phyloP scores from a whole-genome alignment of 2,888 invertebrate genomes.

The Tinea semifulvella region DNA sequence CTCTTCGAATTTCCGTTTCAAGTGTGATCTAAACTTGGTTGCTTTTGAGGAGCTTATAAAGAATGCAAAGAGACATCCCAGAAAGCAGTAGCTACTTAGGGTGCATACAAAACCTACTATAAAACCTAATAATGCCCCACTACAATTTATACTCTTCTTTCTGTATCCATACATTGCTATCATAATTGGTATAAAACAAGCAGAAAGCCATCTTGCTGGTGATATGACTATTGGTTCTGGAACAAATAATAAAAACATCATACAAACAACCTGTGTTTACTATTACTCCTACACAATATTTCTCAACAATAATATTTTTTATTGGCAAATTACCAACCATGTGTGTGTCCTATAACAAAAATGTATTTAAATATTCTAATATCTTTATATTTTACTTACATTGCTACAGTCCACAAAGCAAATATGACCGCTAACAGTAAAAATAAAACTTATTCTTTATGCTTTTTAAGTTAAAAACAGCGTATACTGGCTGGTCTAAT shows the following conservation, averaged over 20 bases:
- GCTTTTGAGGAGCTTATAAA: constrained; percentile 83
- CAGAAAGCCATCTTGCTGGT: constrained; percentile 72
- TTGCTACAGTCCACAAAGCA: too few relatives aligned
- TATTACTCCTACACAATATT: too few relatives aligned
- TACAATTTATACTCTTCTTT: constrained; percentile 72
- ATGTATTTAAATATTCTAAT: too few relatives aligned
- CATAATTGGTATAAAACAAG: constrained; percentile 71
- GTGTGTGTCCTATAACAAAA: too few relatives aligned
- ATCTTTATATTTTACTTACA: too few relatives aligned
- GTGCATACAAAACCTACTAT: constrained; percentile 80
- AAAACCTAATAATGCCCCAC: constrained; percentile 77
- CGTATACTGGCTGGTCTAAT: too few relatives aligned
- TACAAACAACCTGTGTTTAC: too few relatives aligned
- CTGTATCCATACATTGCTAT: constrained; percentile 74
- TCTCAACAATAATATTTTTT: too few relatives aligned
- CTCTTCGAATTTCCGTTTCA: constrained; percentile 75
- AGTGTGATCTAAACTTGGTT: constrained; percentile 75
- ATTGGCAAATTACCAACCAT: too few relatives aligned
- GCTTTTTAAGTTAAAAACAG: too few relatives aligned
- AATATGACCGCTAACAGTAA: too few relatives aligned
- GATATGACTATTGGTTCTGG: constrained; percentile 68
- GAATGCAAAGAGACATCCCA: constrained; percentile 76
- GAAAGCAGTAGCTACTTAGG: constrained; percentile 79
- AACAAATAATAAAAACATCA: constrained; percentile 31
- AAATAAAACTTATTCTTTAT: too few relatives aligned